These are phyloP conservation scores for Drosophila kuntzei DNA, from an alignment of 2,888 invertebrate genomes.

Conservation along the genomic window DNA sequence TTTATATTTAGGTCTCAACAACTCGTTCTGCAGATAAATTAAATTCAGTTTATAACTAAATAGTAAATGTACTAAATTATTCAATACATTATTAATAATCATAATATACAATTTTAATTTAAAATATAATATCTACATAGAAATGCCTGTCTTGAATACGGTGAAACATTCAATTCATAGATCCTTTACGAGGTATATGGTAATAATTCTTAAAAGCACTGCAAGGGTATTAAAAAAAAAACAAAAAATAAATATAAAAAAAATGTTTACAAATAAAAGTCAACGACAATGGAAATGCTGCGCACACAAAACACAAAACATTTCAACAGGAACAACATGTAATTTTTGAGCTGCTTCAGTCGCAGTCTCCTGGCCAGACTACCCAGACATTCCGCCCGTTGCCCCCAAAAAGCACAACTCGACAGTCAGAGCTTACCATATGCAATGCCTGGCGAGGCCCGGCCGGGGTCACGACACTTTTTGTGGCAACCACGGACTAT, in stretches of 20 bases:
- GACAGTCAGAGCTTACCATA: slow-evolving; percentile 70
- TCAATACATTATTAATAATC: too few relatives aligned
- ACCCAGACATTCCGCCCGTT: slow-evolving; percentile 47
- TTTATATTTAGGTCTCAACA: too few relatives aligned
- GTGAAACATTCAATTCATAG: neutral
- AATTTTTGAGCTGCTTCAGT: slow-evolving; percentile 67
- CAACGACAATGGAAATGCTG: slow-evolving; percentile 75
- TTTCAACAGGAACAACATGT: slow-evolving; percentile 80
- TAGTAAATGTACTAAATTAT: too few relatives aligned
- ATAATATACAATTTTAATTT: too few relatives aligned
- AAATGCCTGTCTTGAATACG: neutral
- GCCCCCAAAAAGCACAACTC: slow-evolving; percentile 40
- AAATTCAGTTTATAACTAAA: too few relatives aligned
- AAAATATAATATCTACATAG: neutral
- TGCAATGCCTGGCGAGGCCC: slow-evolving; percentile 63
- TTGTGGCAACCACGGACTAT: slow-evolving; percentile 69
- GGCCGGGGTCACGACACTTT: slow-evolving; percentile 85
- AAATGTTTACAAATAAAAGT: slow-evolving; percentile 72
- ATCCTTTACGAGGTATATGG: neutral
- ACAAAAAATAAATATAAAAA: slow-evolving; percentile 50
- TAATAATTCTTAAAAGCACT: neutral
- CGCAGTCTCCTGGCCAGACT: slow-evolving; percentile 31
- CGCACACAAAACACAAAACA: slow-evolving; percentile 72
- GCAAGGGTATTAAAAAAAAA: slow-evolving; percentile 52
- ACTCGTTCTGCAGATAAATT: too few relatives aligned